phyloP scores from a whole-genome alignment of 30 jellyfish, hydroid and myxozoan genomes.

The Aurelia sp. region DNA sequence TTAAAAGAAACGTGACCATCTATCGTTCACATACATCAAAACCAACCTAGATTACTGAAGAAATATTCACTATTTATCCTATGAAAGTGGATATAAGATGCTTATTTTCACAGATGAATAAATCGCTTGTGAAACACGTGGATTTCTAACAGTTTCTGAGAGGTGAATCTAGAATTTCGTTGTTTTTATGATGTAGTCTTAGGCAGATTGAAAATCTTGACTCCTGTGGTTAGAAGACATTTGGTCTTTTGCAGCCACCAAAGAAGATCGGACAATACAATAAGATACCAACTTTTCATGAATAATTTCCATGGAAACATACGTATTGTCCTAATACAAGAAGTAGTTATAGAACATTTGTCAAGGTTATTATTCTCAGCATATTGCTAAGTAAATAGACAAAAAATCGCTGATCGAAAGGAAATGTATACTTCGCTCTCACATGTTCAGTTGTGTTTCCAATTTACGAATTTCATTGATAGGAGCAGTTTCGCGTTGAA shows the following conservation, averaged over 20 bases:
- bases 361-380: constrained; percentile 37
- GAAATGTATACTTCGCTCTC: background rate
- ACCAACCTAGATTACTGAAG: background rate
- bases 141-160: too few species aligned
- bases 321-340: constrained; percentile 35
- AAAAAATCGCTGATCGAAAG: constrained; percentile 3
- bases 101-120: background rate
- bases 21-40: background rate
- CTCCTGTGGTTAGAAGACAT: constrained; percentile 12
- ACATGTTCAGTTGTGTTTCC: background rate
- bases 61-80: background rate
- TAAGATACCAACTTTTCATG: constrained; percentile 73
- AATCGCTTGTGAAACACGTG: background rate
- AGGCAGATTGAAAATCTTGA: too few species aligned
- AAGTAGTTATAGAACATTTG: constrained; percentile 17
- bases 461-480: too few species aligned
- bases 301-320: constrained; percentile 74
- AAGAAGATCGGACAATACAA: constrained; percentile 43
- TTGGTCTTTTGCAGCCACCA: constrained; percentile 61
- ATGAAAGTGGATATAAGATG: background rate
- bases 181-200: too few species aligned
- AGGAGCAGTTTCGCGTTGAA: too few species aligned
- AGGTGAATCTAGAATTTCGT: too few species aligned
- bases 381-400: constrained; percentile 36
- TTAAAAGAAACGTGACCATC: constrained; percentile 50